Evolutionary conservation across 2,797 vertebrate species (phyloP).

Genomic region (Lutjanus argentimaculatus): DNA sequence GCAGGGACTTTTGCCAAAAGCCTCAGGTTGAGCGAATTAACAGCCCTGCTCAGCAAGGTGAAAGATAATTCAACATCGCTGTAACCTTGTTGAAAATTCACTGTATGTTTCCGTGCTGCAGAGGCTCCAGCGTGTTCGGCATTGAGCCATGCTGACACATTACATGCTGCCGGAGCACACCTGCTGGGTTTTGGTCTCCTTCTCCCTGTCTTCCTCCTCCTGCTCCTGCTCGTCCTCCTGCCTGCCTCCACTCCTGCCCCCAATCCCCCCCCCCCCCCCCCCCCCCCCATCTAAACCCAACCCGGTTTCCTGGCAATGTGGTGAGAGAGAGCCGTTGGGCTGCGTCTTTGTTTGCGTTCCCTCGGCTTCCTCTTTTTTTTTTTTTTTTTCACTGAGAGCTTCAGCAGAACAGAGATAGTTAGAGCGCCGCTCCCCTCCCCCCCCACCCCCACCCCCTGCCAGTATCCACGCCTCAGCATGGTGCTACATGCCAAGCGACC

Average conservation of each 20-base stretch:
- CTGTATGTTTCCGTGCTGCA: conserved; percentile 38
- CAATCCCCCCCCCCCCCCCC: neutral
- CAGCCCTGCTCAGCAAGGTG: conserved; percentile 50
- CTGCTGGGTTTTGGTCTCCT: conserved; percentile 84
- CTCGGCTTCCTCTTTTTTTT: conserved; percentile 72
- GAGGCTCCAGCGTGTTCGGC: conserved; percentile 45
- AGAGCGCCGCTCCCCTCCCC: conserved; percentile 47
- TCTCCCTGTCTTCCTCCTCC: conserved; percentile 43
- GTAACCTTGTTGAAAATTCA: conserved; percentile 54
- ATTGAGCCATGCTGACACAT: conserved; percentile 64
- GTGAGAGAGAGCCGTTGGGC: conserved; percentile 83
- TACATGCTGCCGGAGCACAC: conserved; percentile 75
- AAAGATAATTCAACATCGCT: conserved; percentile 60
- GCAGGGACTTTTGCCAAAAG: conserved; percentile 48
- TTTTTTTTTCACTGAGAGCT: conserved; percentile 38
- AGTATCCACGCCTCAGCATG: conserved; percentile 63
- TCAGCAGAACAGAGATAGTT: conserved; percentile 63
- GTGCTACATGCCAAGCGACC: conserved; percentile 73
- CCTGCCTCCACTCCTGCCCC: neutral
- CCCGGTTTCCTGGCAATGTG: conserved; percentile 79
- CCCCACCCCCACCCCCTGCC: neutral
- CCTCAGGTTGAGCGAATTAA: conserved; percentile 46
- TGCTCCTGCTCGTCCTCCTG: conserved; percentile 22
- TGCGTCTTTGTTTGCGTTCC: conserved; percentile 79
- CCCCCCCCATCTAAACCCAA: conserved; percentile 56